Conservation (phyloP, 2,797 vertebrate species). For the Carapus acus region DNA sequence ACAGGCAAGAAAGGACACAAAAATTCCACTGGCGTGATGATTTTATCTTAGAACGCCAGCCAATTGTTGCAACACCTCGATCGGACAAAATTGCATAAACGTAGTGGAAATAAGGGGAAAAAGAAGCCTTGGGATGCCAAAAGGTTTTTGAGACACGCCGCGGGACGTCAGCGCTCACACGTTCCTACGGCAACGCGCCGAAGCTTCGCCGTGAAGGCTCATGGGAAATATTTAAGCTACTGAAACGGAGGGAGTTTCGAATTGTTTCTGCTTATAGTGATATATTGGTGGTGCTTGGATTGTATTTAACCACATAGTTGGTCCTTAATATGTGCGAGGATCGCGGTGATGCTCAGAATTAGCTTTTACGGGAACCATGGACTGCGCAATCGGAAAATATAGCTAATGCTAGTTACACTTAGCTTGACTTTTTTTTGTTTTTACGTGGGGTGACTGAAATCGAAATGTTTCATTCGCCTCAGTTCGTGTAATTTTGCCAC, state of each 20-base stretch:
- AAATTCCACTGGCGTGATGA: no score
- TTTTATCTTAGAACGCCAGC: no score
- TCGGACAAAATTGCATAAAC: no score
- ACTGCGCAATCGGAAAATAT: background rate
- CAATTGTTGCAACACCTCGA: no score
- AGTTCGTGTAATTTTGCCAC: no score
- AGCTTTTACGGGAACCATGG: background rate
- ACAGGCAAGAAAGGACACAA: no score
- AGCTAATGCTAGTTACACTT: slow-evolving; percentile 44
- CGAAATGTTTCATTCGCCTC: no score
- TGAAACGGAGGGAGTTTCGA: slow-evolving; percentile 73
- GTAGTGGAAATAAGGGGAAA: no score
- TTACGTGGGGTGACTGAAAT: background rate
- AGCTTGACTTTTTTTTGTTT: background rate
- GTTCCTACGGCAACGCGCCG: slow-evolving; percentile 61
- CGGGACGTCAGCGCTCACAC: background rate
- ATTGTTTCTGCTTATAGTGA: slow-evolving; percentile 34
- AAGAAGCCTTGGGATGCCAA: no score
- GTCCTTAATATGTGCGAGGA: background rate
- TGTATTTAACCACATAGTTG: background rate
- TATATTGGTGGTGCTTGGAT: background rate
- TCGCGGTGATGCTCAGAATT: background rate
- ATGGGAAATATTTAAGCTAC: slow-evolving; percentile 52
- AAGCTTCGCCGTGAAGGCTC: slow-evolving; percentile 59
- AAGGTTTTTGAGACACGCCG: no score